These are phyloP conservation scores for Zaprionus tsacasi DNA, from an alignment of 1,140 invertebrate species.

Conservation along the genomic window DNA sequence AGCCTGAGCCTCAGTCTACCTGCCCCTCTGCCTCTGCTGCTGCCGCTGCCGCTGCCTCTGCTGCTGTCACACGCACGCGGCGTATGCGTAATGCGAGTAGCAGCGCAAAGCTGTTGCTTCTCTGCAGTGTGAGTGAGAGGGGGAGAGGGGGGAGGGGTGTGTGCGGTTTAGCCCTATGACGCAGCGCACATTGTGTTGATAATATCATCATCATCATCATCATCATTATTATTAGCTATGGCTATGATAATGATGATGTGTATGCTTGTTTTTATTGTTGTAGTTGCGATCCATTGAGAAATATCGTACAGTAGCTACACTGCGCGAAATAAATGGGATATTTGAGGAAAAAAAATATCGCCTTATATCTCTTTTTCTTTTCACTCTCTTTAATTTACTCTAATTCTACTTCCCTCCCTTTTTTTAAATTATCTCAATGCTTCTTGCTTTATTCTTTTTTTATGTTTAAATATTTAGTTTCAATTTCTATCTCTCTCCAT, in stretches of 20 bases:
- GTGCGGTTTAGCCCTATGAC: conserved; percentile 19
- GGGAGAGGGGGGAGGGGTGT: neutral
- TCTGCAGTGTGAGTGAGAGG: neutral
- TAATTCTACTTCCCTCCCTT: too few relatives aligned
- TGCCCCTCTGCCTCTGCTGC: neutral
- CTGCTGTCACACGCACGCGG: conserved; percentile 26
- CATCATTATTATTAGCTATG: neutral
- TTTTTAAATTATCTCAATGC: too few relatives aligned
- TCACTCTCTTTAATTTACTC: too few relatives aligned
- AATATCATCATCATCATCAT: conserved; percentile 48
- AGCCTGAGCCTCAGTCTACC: neutral
- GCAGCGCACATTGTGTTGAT: conserved; percentile 32
- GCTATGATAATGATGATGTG: conserved; percentile 5
- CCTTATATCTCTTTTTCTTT: too few relatives aligned
- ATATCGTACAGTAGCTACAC: conserved; percentile 12
- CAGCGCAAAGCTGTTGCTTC: conserved; percentile 46
- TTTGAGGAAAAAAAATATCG: too few relatives aligned
- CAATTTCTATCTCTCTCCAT: too few relatives aligned
- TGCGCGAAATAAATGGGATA: neutral
- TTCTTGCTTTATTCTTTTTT: too few relatives aligned
- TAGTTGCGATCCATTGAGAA: conserved; percentile 10
- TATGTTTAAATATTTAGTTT: too few relatives aligned
- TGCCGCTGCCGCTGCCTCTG: neutral
- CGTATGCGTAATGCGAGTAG: conserved; percentile 60
- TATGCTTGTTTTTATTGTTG: conserved; percentile 7